Evolutionary conservation across 2,797 vertebrate species (phyloP).

Genomic region (Percopsis omiscomaycus): DNA sequence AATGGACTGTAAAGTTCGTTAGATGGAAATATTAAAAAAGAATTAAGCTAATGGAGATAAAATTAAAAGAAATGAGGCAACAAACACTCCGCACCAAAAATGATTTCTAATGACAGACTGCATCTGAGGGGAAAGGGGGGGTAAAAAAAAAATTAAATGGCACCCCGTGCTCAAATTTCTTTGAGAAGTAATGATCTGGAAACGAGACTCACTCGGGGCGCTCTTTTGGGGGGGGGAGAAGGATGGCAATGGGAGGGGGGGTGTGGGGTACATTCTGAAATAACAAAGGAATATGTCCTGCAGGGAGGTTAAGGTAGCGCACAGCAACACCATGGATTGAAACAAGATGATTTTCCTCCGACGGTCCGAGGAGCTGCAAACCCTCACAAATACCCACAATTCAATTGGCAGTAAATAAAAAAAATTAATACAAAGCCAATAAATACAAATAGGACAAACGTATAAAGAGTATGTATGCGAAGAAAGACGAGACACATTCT

Average conservation of each 20-base stretch:
- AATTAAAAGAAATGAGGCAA: conserved; percentile 99
- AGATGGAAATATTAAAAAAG: conserved; percentile 99
- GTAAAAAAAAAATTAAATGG: conserved; percentile 90
- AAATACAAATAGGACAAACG: no score
- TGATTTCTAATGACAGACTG: conserved; percentile 99
- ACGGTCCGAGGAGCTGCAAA: no score
- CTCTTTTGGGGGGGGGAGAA: conserved; percentile 76
- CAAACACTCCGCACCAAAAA: conserved; percentile 99
- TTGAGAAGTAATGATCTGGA: conserved; percentile 99
- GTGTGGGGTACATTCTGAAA: conserved; percentile 82
- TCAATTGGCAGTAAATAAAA: no score
- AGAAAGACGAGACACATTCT: no score
- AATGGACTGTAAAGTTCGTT: conserved; percentile 99
- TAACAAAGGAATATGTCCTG: conserved; percentile 94
- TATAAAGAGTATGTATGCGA: no score
- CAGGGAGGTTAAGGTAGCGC: conserved; percentile 84
- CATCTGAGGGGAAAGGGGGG: conserved; percentile 75
- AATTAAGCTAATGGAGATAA: conserved; percentile 99
- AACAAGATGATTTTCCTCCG: no score
- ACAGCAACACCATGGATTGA: no score
- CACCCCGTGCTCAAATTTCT: conserved; percentile 98
- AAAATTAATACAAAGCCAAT: no score
- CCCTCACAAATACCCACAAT: no score
- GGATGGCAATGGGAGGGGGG: conserved; percentile 78
- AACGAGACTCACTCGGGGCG: conserved; percentile 96